Evolutionary conservation across 2,113 vertebrate genomes (phyloP).

Genomic region (Gymnorhina tibicen): DNA sequence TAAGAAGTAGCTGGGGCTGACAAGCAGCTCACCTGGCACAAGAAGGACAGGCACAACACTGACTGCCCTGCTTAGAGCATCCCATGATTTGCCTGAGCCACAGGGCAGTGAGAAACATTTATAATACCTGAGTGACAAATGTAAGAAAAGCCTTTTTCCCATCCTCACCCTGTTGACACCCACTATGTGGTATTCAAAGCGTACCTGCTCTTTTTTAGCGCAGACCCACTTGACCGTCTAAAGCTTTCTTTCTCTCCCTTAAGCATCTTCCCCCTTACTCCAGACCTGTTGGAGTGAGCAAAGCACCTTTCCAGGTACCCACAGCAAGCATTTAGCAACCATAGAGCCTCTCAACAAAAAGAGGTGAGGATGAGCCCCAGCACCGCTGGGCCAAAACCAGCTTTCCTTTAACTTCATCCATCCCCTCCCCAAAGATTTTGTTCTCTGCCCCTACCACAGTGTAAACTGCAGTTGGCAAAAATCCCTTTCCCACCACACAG

Average conservation of each 20-base stretch:
- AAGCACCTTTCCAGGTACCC: background rate
- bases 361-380: background rate
- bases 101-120: background rate
- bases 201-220: background rate
- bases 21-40: background rate
- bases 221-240: background rate
- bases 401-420: background rate
- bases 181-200: background rate
- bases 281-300: background rate
- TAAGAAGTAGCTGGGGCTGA: background rate
- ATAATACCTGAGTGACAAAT: background rate
- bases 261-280: background rate
- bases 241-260: background rate
- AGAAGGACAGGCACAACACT: background rate
- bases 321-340: background rate
- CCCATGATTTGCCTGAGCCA: background rate
- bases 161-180: background rate
- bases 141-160: background rate
- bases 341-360: background rate
- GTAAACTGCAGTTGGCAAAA: background rate
- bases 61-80: background rate
- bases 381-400: background rate
- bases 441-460: background rate
- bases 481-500: background rate
- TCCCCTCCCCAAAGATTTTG: background rate